Evolutionary conservation across 2,113 vertebrate genomes (phyloP).

Genomic region (Coturnix japonica): DNA sequence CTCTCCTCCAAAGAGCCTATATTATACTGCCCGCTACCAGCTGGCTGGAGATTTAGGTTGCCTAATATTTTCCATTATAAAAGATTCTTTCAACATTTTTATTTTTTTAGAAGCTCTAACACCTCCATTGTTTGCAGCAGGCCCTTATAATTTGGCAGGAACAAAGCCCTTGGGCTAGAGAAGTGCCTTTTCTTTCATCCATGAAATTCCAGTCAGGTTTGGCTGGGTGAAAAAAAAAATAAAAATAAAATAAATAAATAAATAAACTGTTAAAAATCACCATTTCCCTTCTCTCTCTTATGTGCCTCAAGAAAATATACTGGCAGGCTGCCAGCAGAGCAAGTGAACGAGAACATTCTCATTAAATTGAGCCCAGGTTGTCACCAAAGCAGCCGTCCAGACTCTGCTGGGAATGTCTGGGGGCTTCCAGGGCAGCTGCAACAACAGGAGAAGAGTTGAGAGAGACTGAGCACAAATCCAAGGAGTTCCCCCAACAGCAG

Average conservation of each 20-base stretch:
- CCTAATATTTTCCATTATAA: slow-evolving; percentile 71
- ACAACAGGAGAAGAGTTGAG: not conserved
- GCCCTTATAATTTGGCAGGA: slow-evolving; percentile 66
- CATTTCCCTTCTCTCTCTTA: slow-evolving; percentile 56
- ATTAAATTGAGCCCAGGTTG: slow-evolving; percentile 59
- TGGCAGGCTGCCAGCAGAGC: not conserved
- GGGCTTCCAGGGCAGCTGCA: slow-evolving; percentile 36
- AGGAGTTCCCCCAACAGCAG: not conserved
- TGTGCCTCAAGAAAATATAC: slow-evolving; percentile 59
- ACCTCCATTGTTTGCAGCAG: slow-evolving; percentile 64
- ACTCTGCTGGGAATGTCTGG: slow-evolving; percentile 54
- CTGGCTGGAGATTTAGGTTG: not conserved
- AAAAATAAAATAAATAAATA: not conserved
- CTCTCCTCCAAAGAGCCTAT: slow-evolving; percentile 33
- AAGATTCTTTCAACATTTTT: slow-evolving; percentile 62
- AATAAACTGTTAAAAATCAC: slow-evolving; percentile 40
- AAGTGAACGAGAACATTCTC: slow-evolving; percentile 58
- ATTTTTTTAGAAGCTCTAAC: slow-evolving; percentile 69
- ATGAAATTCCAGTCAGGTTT: slow-evolving; percentile 72
- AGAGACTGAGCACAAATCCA: not conserved
- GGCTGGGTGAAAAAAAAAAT: not conserved
- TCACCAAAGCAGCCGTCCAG: slow-evolving; percentile 51
- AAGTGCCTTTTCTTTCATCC: slow-evolving; percentile 69
- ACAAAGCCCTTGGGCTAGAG: slow-evolving; percentile 61
- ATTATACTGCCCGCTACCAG: slow-evolving; percentile 58